Evolutionary conservation across 2,113 vertebrate genomes (phyloP).

Genomic region (Lepus americanus): DNA sequence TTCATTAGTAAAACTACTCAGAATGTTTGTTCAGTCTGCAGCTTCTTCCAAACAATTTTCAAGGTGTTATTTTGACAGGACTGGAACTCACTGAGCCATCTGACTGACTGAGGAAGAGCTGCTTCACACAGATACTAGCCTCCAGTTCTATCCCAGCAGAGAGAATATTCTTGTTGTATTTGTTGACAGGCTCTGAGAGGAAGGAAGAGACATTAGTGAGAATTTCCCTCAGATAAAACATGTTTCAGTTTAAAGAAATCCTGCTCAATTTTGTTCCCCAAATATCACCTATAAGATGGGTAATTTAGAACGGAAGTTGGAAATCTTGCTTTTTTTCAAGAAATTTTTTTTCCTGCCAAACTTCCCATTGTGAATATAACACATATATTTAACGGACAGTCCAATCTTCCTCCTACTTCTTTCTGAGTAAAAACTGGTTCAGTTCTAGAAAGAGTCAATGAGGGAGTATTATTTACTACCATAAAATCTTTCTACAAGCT

Average conservation of each 20-base stretch:
- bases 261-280: conserved; percentile 78
- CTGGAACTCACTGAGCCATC: conserved; percentile 75
- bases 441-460: background rate
- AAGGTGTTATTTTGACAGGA: conserved; percentile 81
- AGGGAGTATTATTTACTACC: background rate
- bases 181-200: conserved; percentile 84
- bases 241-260: conserved; percentile 84
- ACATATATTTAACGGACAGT: background rate
- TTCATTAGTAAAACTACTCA: conserved; percentile 62
- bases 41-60: conserved; percentile 81
- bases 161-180: conserved; percentile 79
- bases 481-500: background rate
- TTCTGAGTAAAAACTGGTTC: conserved; percentile 56
- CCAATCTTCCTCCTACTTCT: conserved; percentile 16
- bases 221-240: conserved; percentile 88
- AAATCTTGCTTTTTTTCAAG: conserved; percentile 69
- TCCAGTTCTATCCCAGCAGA: conserved; percentile 79
- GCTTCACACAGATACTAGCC: conserved; percentile 74
- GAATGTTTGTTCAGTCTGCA: conserved; percentile 82
- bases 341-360: conserved; percentile 49
- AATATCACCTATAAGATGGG: conserved; percentile 74
- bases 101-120: conserved; percentile 69
- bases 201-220: conserved; percentile 88
- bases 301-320: conserved; percentile 74
- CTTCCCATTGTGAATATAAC: conserved; percentile 50